These are phyloP conservation scores for Eubucco bourcierii DNA, from an alignment of 2,113 vertebrate genomes.

Conservation along the genomic window DNA sequence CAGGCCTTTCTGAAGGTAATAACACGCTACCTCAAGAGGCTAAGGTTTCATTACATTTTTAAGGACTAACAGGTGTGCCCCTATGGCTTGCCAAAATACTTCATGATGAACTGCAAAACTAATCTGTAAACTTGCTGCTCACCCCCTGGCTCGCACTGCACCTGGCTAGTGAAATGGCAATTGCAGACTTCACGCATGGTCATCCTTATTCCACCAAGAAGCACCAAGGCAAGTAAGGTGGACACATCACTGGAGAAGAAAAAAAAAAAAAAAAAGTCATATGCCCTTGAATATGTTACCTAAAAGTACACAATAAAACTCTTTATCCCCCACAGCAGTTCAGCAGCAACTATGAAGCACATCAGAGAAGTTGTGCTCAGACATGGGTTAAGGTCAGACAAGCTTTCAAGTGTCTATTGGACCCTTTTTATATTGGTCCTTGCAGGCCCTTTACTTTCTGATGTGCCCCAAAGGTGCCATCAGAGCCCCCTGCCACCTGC, in stretches of 20 bases:
- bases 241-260: not conserved
- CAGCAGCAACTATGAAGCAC: not conserved
- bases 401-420: rapidly evolving
- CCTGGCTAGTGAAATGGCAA: not conserved
- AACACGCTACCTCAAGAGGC: slow-evolving; percentile 32
- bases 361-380: not conserved
- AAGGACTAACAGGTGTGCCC: slow-evolving; percentile 42
- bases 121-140: slow-evolving; percentile 31
- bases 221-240: not conserved
- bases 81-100: slow-evolving; percentile 27
- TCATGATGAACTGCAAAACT: slow-evolving; percentile 25
- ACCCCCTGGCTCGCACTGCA: not conserved
- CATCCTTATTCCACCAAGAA: not conserved
- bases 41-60: slow-evolving; percentile 37
- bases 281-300: not conserved
- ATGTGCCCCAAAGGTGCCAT: rapidly evolving
- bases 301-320: not conserved
- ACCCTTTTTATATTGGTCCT: rapidly evolving
- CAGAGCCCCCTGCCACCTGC: rapidly evolving
- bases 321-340: not conserved
- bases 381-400: rapidly evolving
- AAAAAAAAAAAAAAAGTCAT: not conserved
- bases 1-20: slow-evolving; percentile 37
- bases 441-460: not conserved
- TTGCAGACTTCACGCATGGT: not conserved